Evolutionary conservation across 1,140 invertebrate species (phyloP).

Genomic region (Hetaerina americana): DNA sequence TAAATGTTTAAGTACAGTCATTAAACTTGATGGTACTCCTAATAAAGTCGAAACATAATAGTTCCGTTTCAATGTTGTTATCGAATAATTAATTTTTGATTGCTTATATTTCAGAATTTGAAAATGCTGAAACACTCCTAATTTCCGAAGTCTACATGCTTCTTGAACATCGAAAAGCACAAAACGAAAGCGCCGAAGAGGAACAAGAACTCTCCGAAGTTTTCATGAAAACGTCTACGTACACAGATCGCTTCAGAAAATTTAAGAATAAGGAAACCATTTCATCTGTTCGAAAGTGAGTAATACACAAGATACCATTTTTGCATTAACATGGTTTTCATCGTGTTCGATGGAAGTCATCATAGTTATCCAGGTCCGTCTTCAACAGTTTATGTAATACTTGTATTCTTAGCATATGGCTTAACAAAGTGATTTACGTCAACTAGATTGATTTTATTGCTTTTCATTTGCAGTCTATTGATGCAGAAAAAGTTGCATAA

Average conservation of each 20-base stretch:
- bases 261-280: slow-evolving; percentile 99
- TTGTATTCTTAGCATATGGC: too few species aligned
- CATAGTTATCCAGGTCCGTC: too few species aligned
- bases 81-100: too few species aligned
- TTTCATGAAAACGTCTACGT: slow-evolving; percentile 94
- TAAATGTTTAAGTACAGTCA: too few species aligned
- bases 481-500: slow-evolving; percentile 95
- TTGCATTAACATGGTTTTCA: too few species aligned
- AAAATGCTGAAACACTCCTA: slow-evolving; percentile 92
- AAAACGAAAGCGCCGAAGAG: slow-evolving; percentile 96
- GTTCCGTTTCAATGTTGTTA: too few species aligned
- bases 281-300: slow-evolving; percentile 76
- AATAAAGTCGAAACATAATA: too few species aligned
- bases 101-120: slow-evolving; percentile 90
- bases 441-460: background rate
- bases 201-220: slow-evolving; percentile 97
- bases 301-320: background rate
- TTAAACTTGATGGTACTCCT: too few species aligned
- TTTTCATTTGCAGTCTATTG: slow-evolving; percentile 54
- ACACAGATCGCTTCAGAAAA: slow-evolving; percentile 89
- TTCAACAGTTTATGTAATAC: too few species aligned
- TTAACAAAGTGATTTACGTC: too few species aligned
- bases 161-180: slow-evolving; percentile 89
- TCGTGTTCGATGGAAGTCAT: too few species aligned
- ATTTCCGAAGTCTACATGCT: slow-evolving; percentile 98